Percentiles rank a stretch among this genome's conserved stretches.
Conservation (phyloP, 2,113 vertebrate genomes). For the Trichomycterus rosablanca region DNA sequence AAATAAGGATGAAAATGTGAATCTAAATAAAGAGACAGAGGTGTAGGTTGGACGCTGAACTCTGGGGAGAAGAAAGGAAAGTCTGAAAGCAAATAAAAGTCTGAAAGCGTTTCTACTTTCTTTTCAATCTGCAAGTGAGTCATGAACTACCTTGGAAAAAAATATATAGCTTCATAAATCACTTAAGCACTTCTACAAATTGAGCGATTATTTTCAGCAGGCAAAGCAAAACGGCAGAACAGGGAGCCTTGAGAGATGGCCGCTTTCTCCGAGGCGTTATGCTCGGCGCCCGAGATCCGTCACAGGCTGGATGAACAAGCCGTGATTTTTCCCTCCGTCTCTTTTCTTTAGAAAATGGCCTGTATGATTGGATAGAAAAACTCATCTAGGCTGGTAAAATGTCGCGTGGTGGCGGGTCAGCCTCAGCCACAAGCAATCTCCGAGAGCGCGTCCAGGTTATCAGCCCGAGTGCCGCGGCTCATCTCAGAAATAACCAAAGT, state of each 20-base stretch:
- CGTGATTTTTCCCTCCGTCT: slow-evolving; percentile 13
- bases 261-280: not conserved
- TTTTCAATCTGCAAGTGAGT: slow-evolving; percentile 16
- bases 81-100: slow-evolving; percentile 3
- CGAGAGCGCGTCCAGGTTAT: slow-evolving; percentile 22
- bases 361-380: slow-evolving; percentile 36
- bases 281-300: slow-evolving; percentile 4
- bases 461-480: slow-evolving; percentile 17
- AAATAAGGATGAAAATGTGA: not conserved
- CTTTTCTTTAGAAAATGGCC: slow-evolving; percentile 32
- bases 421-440: slow-evolving; percentile 34
- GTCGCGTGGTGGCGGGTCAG: slow-evolving; percentile 16
- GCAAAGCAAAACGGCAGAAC: not conserved
- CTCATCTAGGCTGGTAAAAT: slow-evolving; percentile 30
- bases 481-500: slow-evolving; percentile 39
- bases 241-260: not conserved
- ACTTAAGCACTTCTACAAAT: slow-evolving; percentile 14
- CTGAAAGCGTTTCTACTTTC: not conserved
- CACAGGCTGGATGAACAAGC: slow-evolving; percentile 11
- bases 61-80: slow-evolving; percentile 1
- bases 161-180: slow-evolving; percentile 11
- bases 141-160: not conserved
- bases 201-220: not conserved
- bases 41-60: not conserved
- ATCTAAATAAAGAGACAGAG: slow-evolving; percentile 13